Percentiles rank a stretch among this genome's conserved stretches.
phyloP scores from a whole-genome alignment of 2,888 invertebrate species.

The Drosophila monieri region DNA sequence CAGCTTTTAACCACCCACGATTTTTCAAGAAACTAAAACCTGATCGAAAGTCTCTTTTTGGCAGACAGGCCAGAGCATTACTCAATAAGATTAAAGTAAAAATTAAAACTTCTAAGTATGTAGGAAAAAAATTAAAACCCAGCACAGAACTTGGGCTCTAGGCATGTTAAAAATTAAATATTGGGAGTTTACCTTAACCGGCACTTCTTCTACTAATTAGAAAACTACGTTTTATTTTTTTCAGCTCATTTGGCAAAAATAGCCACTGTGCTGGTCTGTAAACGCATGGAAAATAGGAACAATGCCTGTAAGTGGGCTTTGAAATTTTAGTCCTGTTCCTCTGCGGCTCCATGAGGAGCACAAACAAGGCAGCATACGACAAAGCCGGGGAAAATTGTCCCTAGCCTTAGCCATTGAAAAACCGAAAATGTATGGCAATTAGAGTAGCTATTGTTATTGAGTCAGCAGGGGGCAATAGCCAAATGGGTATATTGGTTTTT shows the following conservation, averaged over 20 bases:
- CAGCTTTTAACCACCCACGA: neutral
- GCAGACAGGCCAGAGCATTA: constrained; percentile 35
- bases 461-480: constrained; percentile 24
- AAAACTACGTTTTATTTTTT: neutral
- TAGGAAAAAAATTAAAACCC: neutral
- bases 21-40: constrained; percentile 45
- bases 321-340: constrained; percentile 3
- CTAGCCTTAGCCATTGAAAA: constrained; percentile 74
- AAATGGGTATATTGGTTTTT: neutral
- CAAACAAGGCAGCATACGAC: constrained; percentile 28
- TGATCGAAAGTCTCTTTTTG: constrained; percentile 41
- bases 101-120: constrained; percentile 10
- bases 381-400: constrained; percentile 18
- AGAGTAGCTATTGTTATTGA: constrained; percentile 78
- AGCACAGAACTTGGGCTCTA: constrained; percentile 1
- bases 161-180: constrained; percentile 28
- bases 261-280: constrained; percentile 2
- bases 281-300: constrained; percentile 5
- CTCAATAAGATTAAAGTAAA: constrained; percentile 14
- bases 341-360: constrained; percentile 26
- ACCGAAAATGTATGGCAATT: constrained; percentile 82
- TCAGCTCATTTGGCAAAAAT: neutral
- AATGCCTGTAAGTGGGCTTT: constrained; percentile 26
- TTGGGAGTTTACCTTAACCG: constrained; percentile 8
- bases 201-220: neutral